A percentile compares a stretch with the other conserved stretches of the same genome.
These are phyloP conservation scores for Tupaia chinensis DNA, from an alignment of 2,113 vertebrate species.

Conservation along the genomic window DNA sequence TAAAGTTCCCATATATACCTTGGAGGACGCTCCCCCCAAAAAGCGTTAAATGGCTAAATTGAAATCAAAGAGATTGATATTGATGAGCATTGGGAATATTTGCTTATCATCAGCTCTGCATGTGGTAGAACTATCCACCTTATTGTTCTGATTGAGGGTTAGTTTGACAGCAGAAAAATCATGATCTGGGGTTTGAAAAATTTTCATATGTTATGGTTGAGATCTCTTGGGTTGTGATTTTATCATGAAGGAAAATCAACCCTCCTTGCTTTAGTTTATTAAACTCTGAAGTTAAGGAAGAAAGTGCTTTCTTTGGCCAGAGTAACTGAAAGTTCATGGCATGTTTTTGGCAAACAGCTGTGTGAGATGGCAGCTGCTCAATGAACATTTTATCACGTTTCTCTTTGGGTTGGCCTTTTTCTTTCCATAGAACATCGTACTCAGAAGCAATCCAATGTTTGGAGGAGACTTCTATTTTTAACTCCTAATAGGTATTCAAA, in stretches of 20 bases:
- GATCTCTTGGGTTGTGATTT: background rate
- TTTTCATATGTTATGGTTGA: background rate
- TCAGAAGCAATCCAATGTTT: slow-evolving; percentile 28
- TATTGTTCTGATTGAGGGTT: background rate
- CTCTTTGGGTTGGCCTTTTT: background rate
- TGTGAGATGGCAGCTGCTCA: background rate
- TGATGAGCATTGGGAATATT: background rate
- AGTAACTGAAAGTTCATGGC: background rate
- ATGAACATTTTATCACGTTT: background rate
- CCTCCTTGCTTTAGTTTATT: background rate
- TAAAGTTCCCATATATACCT: background rate
- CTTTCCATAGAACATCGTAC: background rate
- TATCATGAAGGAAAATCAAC: background rate
- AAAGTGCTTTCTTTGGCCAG: background rate
- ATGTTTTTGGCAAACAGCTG: background rate
- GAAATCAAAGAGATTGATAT: background rate
- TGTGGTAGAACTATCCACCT: background rate
- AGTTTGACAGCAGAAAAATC: background rate
- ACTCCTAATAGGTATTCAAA: slow-evolving; percentile 35
- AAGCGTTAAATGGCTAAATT: background rate
- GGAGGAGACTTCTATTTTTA: slow-evolving; percentile 64
- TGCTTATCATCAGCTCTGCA: background rate
- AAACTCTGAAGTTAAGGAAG: slow-evolving; percentile 12
- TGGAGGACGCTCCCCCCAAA: fast-evolving
- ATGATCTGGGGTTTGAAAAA: background rate